Evolutionary conservation across 2,797 vertebrate genomes (phyloP), one percentile per base, ranked within the genome.

Genomic region (Silurus lanzhouensis): DNA sequence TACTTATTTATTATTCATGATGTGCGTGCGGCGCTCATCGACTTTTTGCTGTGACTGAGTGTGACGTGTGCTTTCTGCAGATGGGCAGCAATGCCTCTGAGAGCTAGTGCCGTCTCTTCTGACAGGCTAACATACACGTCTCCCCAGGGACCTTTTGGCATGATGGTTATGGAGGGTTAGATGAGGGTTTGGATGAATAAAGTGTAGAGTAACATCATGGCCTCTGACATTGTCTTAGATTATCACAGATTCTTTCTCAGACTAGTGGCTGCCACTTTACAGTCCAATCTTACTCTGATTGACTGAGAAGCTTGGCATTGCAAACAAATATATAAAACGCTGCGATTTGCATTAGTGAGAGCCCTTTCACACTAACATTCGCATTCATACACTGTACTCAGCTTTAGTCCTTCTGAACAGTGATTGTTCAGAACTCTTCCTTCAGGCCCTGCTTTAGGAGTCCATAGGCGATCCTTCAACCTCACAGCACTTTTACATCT

Each of bases 281-380:
- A 2, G 71, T 75, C 66, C 75, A 81, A 86, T 71, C 81, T 57
- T n/a, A 19, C 83, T 58, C 84, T 84, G 87, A 92, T 83, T 93
- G 92, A 94, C 87, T 93, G 94, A 92, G 93, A 92, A 89, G 80
- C 77, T 74, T 60, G 64, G 75, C 44, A 38, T 84, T 12, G 78
- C 27, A 66, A 84, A 84, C 85, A 87, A 89, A 86, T 81, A 82
- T 88, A 87, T 85, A 86, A 87, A 63, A 89, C 76, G 81, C 67
- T 82, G 64, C 60, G 75, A 60, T 85, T 58, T 66, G 88, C 84
- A 80, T 85, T 83, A 80, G 86, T 80, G 80, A 44, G 63, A 71
- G 83, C 83, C 66, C 76, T 61, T 81, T 82, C 72, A 55, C 80
- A 76, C 38, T 46, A 44, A 78, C 25, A 78, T 48, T 85, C 81